Evolutionary conservation across 2,797 vertebrate genomes (phyloP).

Genomic region (Dermochelys coriacea): DNA sequence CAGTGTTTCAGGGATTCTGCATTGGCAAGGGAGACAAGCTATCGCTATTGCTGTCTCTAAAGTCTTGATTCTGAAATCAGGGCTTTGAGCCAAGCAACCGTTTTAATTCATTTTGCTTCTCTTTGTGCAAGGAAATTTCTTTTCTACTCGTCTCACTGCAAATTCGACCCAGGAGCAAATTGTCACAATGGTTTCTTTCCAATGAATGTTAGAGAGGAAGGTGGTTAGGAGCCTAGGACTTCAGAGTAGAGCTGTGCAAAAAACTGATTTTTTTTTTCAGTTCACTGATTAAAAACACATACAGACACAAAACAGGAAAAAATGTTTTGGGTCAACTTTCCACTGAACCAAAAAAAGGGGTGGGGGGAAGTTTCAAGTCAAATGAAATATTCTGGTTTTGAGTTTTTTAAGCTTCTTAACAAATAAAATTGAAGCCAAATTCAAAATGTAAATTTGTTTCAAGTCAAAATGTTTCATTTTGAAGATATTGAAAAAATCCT

Average conservation of each 20-base stretch:
- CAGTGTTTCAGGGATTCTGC: not conserved
- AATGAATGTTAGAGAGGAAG: not conserved
- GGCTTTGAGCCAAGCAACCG: conserved; percentile 22
- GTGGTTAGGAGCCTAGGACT: not conserved
- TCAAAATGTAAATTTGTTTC: not conserved
- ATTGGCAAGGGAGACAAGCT: not conserved
- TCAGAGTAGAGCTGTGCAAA: not conserved
- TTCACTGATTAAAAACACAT: not conserved
- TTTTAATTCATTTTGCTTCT: not conserved
- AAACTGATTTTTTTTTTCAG: not conserved
- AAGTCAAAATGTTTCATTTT: not conserved
- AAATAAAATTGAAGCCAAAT: not conserved
- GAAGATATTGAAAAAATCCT: not conserved
- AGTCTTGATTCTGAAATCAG: conserved; percentile 44
- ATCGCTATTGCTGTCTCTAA: not conserved
- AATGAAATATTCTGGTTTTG: not conserved
- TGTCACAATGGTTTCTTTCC: not conserved
- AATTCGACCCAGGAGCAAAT: not conserved
- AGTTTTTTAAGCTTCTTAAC: not conserved
- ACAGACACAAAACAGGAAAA: not conserved
- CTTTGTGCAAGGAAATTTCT: not conserved
- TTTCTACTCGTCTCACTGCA: not conserved
- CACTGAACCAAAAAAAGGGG: not conserved
- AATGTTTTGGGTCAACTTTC: not conserved
- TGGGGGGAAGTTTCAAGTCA: not conserved